A percentile compares a stretch with the other conserved stretches of the same genome.
These are phyloP conservation scores for Semaprochilodus insignis DNA, from an alignment of 2,797 vertebrate genomes.

Conservation along the genomic window DNA sequence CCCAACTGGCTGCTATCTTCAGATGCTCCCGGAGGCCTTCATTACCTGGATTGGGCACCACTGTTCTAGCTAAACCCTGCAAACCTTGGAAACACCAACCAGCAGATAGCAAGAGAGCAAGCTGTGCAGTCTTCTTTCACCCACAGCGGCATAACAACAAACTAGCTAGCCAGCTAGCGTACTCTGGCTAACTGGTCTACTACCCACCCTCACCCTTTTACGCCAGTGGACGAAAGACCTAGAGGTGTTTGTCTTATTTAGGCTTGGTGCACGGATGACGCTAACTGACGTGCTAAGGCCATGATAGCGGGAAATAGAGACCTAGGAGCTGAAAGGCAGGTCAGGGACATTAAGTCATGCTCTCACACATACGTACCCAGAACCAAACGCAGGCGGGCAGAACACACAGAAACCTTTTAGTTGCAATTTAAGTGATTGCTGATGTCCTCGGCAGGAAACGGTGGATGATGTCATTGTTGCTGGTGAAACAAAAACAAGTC, in stretches of 20 bases:
- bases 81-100: no score
- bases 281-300: neutral
- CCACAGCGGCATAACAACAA: no score
- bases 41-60: no score
- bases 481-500: slow-evolving; percentile 77
- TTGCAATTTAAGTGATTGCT: slow-evolving; percentile 54
- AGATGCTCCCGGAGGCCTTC: no score
- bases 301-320: neutral
- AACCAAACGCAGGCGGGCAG: neutral
- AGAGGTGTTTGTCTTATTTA: neutral
- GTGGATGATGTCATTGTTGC: slow-evolving; percentile 81
- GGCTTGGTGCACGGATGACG: neutral
- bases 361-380: slow-evolving; percentile 25
- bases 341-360: slow-evolving; percentile 45
- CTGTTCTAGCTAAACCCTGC: no score
- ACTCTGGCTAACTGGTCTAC: no score
- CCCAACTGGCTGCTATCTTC: no score
- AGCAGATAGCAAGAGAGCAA: no score
- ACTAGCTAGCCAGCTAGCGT: no score
- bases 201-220: neutral
- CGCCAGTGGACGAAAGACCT: neutral
- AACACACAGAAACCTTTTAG: slow-evolving; percentile 51
- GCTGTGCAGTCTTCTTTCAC: no score
- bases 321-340: slow-evolving; percentile 30
- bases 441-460: slow-evolving; percentile 71